A percentile compares a stretch with the other conserved stretches of the same genome.
Conservation (phyloP, 2,113 vertebrate genomes). For the Caranx ignobilis region DNA sequence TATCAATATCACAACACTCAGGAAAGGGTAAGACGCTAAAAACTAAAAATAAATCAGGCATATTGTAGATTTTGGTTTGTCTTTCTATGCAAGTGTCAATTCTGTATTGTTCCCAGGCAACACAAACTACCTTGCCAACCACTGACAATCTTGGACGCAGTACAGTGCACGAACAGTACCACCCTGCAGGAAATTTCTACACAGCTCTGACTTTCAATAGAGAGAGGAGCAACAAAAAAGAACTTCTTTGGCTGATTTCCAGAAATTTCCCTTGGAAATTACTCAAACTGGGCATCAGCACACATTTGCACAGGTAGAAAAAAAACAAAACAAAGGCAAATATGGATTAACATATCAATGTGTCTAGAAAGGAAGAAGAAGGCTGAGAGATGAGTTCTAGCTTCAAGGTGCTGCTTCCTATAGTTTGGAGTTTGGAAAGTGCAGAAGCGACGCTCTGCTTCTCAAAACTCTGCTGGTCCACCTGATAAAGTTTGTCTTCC, state of each 20-base stretch:
- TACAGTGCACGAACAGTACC: slow-evolving; percentile 7
- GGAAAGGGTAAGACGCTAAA: not conserved
- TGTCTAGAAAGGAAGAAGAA: slow-evolving; percentile 15
- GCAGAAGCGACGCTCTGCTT: slow-evolving; percentile 29
- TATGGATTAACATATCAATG: slow-evolving; percentile 64
- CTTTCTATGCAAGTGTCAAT: not conserved
- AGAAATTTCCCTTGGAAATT: slow-evolving; percentile 23
- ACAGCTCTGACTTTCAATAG: slow-evolving; percentile 5
- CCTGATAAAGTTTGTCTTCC: slow-evolving; percentile 49
- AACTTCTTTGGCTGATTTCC: slow-evolving; percentile 31
- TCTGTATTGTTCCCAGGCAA: not conserved
- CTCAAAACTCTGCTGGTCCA: slow-evolving; percentile 42
- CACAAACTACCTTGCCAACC: slow-evolving; percentile 2
- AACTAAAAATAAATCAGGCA: not conserved
- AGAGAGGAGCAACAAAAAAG: not conserved
- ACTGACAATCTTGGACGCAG: slow-evolving; percentile 28
- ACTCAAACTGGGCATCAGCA: slow-evolving; percentile 28
- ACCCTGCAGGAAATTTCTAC: not conserved
- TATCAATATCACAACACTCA: not conserved
- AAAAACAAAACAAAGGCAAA: slow-evolving; percentile 45
- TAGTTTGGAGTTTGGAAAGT: slow-evolving; percentile 34
- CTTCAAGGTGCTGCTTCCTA: slow-evolving; percentile 54
- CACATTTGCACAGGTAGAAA: slow-evolving; percentile 25
- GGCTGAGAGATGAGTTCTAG: slow-evolving; percentile 13
- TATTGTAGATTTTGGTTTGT: not conserved